A percentile compares a stretch with the other conserved stretches of the same genome.
Conservation (phyloP, 2,888 invertebrate genomes). For the Strigamia crassipes region DNA sequence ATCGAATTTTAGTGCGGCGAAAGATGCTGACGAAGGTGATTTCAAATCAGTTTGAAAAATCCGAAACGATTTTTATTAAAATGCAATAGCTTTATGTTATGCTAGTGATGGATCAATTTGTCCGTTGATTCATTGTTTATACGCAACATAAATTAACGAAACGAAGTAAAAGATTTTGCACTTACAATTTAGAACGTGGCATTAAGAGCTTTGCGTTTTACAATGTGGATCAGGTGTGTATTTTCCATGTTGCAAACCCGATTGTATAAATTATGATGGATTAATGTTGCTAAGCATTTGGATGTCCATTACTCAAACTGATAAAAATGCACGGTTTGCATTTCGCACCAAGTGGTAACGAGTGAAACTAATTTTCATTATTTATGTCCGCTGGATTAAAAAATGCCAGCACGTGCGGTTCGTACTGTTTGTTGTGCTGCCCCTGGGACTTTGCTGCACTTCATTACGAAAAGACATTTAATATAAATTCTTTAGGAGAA, state of each 20-base stretch:
- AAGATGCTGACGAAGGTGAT: conserved; percentile 21
- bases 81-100: not conserved
- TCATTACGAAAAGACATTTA: too few species aligned
- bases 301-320: not conserved
- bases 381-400: too few species aligned
- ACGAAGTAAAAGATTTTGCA: too few species aligned
- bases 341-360: not conserved
- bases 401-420: too few species aligned
- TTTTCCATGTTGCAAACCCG: not conserved
- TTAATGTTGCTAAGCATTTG: not conserved
- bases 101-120: too few species aligned
- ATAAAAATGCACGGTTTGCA: not conserved
- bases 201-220: not conserved
- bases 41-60: not conserved
- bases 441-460: too few species aligned
- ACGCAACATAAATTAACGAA: too few species aligned
- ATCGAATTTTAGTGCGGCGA: conserved; percentile 22
- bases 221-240: conserved; percentile 23
- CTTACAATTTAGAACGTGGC: not conserved
- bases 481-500: too few species aligned
- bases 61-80: not conserved
- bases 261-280: conserved; percentile 21
- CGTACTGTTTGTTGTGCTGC: too few species aligned
- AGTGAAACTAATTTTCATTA: too few species aligned
- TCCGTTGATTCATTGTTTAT: too few species aligned